A percentile compares a stretch with the other conserved stretches of the same genome.
phyloP scores from a whole-genome alignment of 2,888 invertebrate genomes.

The Lasius platythorax region DNA sequence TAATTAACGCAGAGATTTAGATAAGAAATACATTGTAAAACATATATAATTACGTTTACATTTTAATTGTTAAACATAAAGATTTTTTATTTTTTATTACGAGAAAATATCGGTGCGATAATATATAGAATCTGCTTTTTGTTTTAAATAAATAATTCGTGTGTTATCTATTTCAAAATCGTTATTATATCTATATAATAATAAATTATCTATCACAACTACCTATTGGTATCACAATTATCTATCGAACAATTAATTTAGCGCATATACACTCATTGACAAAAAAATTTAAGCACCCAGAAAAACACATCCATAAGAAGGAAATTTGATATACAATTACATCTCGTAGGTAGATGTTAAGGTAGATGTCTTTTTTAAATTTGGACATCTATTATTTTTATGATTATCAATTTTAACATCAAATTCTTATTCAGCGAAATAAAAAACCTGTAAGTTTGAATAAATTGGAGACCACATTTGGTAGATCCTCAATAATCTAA shows the following conservation, averaged over 20 bases:
- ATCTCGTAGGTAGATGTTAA: no score
- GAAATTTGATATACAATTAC: no score
- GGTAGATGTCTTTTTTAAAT: no score
- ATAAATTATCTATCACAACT: background rate
- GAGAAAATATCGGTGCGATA: background rate
- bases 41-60: background rate
- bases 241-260: background rate
- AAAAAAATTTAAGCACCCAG: no score
- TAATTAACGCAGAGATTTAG: background rate
- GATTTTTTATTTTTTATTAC: background rate
- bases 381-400: no score
- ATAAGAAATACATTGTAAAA: background rate
- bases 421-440: no score
- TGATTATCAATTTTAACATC: no score
- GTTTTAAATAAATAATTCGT: background rate
- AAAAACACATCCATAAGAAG: no score
- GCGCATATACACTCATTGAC: no score
- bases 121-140: background rate
- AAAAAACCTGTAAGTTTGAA: no score
- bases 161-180: background rate
- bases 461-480: no score
- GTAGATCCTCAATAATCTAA: no score
- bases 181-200: background rate
- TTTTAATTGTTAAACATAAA: background rate
- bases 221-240: background rate